Evolutionary conservation across 2,888 invertebrate genomes (phyloP).

Genomic region (Cheilosia scutellata): DNA sequence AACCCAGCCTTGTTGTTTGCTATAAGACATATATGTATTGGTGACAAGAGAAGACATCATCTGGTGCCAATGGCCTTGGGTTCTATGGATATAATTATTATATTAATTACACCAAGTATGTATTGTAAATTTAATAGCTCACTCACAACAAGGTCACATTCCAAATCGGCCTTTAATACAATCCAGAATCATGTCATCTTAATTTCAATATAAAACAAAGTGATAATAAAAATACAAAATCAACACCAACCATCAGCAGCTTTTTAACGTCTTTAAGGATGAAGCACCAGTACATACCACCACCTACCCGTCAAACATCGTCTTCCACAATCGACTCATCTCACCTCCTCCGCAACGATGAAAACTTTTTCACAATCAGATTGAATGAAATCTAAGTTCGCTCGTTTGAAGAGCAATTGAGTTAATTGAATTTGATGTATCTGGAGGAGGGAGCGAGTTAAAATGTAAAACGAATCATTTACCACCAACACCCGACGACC

Average conservation of each 20-base stretch:
- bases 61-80: too few species aligned
- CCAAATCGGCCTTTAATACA: constrained; percentile 30
- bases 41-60: too few species aligned
- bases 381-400: constrained; percentile 62
- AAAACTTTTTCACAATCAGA: constrained; percentile 52
- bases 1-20: too few species aligned
- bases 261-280: constrained; percentile 16
- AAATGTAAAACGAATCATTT: constrained; percentile 31
- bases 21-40: too few species aligned
- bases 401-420: constrained; percentile 66
- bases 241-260: constrained; percentile 27
- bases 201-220: constrained; percentile 44
- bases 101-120: too few species aligned
- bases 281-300: background rate
- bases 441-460: constrained; percentile 1
- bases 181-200: constrained; percentile 47
- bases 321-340: background rate
- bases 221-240: constrained; percentile 19
- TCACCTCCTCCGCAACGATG: background rate
- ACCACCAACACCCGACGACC: background rate
- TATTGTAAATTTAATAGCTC: background rate
- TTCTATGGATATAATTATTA: too few species aligned
- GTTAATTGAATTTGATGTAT: constrained; percentile 58
- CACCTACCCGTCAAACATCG: background rate
- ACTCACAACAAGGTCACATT: background rate